Evolutionary conservation across 2,797 vertebrate species (phyloP).

Genomic region (Graptemys geographica): DNA sequence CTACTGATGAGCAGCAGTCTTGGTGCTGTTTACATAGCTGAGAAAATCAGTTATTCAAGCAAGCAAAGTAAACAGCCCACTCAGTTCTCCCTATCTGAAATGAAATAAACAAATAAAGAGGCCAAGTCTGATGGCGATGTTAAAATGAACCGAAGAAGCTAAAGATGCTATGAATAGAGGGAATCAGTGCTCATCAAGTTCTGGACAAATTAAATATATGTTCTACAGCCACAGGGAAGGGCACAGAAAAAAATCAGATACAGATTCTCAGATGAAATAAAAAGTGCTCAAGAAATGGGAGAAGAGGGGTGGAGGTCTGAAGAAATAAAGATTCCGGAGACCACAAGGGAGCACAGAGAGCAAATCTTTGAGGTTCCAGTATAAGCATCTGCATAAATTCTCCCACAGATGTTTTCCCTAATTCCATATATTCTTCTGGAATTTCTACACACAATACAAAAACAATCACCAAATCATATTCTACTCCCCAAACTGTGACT

Average conservation of each 20-base stretch:
- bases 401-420: not conserved
- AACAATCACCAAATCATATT: slow-evolving; percentile 50
- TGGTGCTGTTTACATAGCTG: slow-evolving; percentile 24
- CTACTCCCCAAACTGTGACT: slow-evolving; percentile 60
- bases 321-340: not conserved
- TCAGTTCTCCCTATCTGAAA: slow-evolving; percentile 9
- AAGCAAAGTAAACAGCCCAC: slow-evolving; percentile 16
- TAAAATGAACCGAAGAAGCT: slow-evolving; percentile 35
- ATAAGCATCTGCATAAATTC: not conserved
- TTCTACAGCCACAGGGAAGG: not conserved
- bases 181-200: not conserved
- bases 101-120: slow-evolving; percentile 28
- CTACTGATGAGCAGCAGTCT: not conserved
- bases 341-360: not conserved
- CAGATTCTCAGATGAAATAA: not conserved
- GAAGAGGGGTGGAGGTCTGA: not conserved
- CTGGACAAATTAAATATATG: slow-evolving; percentile 15
- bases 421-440: not conserved
- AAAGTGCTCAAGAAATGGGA: not conserved
- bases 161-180: slow-evolving; percentile 15
- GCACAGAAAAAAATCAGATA: not conserved
- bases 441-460: slow-evolving; percentile 26
- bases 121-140: not conserved
- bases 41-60: slow-evolving; percentile 48
- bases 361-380: not conserved